A percentile compares a stretch with the other conserved stretches of the same genome.
These are phyloP conservation scores for Aphaenogaster rudis DNA, from an alignment of 1,140 invertebrate genomes.

Conservation along the genomic window DNA sequence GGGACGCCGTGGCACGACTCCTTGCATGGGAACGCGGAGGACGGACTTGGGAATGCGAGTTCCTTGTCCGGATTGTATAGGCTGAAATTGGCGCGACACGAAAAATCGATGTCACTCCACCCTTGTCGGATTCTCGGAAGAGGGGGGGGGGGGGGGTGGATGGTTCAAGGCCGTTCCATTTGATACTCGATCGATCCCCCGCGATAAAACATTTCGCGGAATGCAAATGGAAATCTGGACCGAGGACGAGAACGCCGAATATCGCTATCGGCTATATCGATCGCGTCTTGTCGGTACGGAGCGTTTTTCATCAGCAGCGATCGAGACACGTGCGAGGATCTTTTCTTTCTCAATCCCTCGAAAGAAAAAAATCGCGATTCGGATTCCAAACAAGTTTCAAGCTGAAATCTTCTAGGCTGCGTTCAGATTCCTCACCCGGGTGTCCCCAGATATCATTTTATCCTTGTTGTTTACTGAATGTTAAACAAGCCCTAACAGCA, in stretches of 20 bases:
- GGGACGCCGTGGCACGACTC: background rate
- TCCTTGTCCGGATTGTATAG: constrained; percentile 35
- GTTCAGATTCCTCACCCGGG: too few species aligned
- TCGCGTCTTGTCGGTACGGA: background rate
- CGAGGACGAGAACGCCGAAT: background rate
- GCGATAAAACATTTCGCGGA: background rate
- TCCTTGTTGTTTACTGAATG: too few species aligned
- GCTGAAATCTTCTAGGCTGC: background rate
- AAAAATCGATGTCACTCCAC: constrained; percentile 57
- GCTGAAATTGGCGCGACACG: constrained; percentile 64
- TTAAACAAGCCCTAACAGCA: too few species aligned
- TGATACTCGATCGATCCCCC: background rate
- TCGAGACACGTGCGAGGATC: too few species aligned
- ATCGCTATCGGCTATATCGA: background rate
- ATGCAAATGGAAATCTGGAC: background rate
- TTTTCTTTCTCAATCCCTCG: background rate
- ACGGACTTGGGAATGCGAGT: constrained; percentile 46
- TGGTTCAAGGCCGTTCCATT: constrained; percentile 4
- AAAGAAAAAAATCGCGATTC: background rate
- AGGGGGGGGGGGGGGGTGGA: background rate
- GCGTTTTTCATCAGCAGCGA: background rate
- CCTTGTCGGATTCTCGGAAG: background rate
- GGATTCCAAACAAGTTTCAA: background rate
- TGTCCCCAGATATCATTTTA: too few species aligned
- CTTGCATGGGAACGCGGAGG: constrained; percentile 40